These are phyloP conservation scores for Philonicus albiceps DNA, from an alignment of 2,888 invertebrate genomes.

Conservation along the genomic window DNA sequence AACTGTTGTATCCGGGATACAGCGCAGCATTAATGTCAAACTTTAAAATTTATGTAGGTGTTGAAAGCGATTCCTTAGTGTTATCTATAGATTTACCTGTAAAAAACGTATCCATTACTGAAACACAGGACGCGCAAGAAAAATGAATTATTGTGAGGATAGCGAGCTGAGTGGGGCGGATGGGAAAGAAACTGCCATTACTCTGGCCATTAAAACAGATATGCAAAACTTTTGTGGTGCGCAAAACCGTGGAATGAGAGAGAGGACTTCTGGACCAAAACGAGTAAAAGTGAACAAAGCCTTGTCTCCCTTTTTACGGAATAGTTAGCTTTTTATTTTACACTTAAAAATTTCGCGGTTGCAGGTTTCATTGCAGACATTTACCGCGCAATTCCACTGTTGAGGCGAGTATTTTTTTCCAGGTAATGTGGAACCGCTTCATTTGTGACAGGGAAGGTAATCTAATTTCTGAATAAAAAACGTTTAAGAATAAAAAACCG, in stretches of 20 bases:
- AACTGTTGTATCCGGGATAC: not conserved
- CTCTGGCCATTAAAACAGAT: not conserved
- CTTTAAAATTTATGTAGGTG: constrained; percentile 4
- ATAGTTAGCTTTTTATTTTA: not conserved
- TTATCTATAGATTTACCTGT: not conserved
- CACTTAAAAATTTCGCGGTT: not conserved
- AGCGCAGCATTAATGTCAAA: not conserved
- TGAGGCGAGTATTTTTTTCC: not conserved
- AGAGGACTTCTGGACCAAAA: not conserved
- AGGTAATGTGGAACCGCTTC: not conserved
- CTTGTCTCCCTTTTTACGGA: not conserved
- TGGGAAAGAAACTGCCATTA: not conserved
- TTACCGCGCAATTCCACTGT: not conserved
- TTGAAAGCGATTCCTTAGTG: not conserved
- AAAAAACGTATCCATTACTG: not conserved
- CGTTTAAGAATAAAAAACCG: not conserved
- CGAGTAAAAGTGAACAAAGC: not conserved
- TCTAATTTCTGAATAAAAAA: not conserved
- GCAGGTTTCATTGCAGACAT: not conserved
- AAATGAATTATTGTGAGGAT: not conserved
- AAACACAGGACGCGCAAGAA: not conserved
- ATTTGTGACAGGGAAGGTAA: not conserved
- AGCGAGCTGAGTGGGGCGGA: not conserved
- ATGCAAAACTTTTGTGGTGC: not conserved
- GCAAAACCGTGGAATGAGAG: not conserved